phyloP scores from a whole-genome alignment of 2,113 vertebrate genomes.

The Pionites leucogaster region DNA sequence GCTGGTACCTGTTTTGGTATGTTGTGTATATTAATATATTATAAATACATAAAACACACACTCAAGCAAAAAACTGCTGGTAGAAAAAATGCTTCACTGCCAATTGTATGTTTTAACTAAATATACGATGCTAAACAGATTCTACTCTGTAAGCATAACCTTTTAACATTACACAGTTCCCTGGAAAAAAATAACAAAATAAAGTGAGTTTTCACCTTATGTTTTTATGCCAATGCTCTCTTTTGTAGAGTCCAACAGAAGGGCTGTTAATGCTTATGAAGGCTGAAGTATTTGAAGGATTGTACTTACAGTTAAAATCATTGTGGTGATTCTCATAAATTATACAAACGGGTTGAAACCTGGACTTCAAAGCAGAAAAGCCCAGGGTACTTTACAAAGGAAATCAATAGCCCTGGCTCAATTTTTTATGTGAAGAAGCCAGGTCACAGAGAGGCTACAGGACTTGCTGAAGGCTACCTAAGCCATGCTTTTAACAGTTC shows the following conservation, averaged over 20 bases:
- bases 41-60: not conserved
- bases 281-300: not conserved
- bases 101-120: not conserved
- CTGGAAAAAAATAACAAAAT: not conserved
- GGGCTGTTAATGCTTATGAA: not conserved
- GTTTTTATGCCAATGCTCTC: not conserved
- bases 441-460: not conserved
- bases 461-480: not conserved
- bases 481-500: not conserved
- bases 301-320: not conserved
- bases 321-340: not conserved
- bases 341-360: not conserved
- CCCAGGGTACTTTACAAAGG: not conserved
- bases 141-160: not conserved
- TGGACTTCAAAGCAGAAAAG: not conserved
- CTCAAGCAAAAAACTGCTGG: not conserved
- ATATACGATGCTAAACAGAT: fast-evolving
- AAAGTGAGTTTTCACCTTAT: not conserved
- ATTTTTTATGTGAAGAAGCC: not conserved
- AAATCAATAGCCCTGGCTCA: not conserved
- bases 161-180: not conserved
- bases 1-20: not conserved
- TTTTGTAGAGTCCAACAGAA: not conserved
- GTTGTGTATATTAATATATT: not conserved
- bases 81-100: not conserved